Evolutionary conservation across 2,888 invertebrate species (phyloP), one percentile per base, ranked within the genome.

Genomic region (Oligia latruncula): DNA sequence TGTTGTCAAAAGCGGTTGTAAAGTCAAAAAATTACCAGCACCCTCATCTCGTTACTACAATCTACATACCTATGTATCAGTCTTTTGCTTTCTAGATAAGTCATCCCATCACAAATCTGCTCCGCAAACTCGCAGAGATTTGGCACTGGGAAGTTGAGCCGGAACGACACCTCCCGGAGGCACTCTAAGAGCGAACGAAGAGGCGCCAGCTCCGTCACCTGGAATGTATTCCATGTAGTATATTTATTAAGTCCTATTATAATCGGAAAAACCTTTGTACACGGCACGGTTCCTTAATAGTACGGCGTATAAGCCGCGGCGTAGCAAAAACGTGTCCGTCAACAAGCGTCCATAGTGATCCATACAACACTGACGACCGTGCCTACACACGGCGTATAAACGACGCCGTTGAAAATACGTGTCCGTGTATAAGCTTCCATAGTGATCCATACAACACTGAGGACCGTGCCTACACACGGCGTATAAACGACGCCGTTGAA

Each of bases 41-140:
- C n/a, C 20, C 8, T 35, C 43, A n/a, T 23, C 35, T 67, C 35
- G 35, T 17, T 52, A 52, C 20, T 4, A 75, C 8, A 29, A 29
- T 64, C 2, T 46, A 83, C 83, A 81, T 95, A 98, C 98, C 98
- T 98, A 96, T 99, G 99, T 93, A 99, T 99, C 91, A 99, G 98
- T 94, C 99, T 98, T 96, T 99, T 99, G 85, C 98, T 98, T 96
- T 99, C 99, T 89, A 99, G 97, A 96, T 99, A 99, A 93, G 98
- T 98, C 99, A 99, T 99, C 74, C 99, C 99, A 96, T 99, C 99
- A 95, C 99, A 99, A 91, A 99, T 99, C 96, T 99, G 99, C 92
- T 98, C 98, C 62, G 99, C 99, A 95, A 99, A 99, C 95, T 99
- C 99, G 96, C 99, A 99, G 52, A 99, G 97, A 29, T 98, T 98